These are phyloP conservation scores for Gephyroberyx darwinii DNA, from an alignment of 2,797 vertebrate species.

Conservation along the genomic window DNA sequence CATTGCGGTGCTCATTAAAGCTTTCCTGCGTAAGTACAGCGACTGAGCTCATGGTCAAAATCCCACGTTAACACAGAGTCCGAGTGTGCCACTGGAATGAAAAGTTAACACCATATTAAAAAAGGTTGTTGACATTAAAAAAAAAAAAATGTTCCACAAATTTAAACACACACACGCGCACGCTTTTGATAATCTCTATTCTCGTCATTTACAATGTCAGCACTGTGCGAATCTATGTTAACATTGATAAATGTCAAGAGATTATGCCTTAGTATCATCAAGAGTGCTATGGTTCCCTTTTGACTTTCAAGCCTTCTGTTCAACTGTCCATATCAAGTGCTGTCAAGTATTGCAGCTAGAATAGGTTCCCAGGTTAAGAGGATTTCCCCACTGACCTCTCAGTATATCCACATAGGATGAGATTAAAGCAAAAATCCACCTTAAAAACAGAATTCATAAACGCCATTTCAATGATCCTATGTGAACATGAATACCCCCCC, in stretches of 20 bases:
- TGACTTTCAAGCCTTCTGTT: slow-evolving; percentile 24
- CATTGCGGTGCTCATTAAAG: slow-evolving; percentile 98
- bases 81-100: slow-evolving; percentile 91
- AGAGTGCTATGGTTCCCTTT: slow-evolving; percentile 7
- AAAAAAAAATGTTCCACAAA: no score
- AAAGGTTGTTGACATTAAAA: slow-evolving; percentile 6
- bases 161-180: no score
- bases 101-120: not conserved
- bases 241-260: slow-evolving; percentile 7
- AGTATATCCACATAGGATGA: slow-evolving; percentile 44
- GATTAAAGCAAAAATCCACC: slow-evolving; percentile 60
- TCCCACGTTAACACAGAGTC: slow-evolving; percentile 93
- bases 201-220: slow-evolving; percentile 15
- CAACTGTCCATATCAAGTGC: slow-evolving; percentile 33
- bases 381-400: slow-evolving; percentile 75
- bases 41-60: slow-evolving; percentile 99
- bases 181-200: slow-evolving; percentile 24
- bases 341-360: slow-evolving; percentile 62
- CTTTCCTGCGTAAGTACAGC: slow-evolving; percentile 99
- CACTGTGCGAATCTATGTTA: slow-evolving; percentile 6
- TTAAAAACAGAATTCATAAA: slow-evolving; percentile 11
- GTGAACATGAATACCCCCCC: slow-evolving; percentile 16
- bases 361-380: slow-evolving; percentile 74
- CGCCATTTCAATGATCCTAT: slow-evolving; percentile 13
- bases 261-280: slow-evolving; percentile 17